Evolutionary conservation across 2,888 invertebrate species (phyloP).

Genomic region (Cheilosia grossa): DNA sequence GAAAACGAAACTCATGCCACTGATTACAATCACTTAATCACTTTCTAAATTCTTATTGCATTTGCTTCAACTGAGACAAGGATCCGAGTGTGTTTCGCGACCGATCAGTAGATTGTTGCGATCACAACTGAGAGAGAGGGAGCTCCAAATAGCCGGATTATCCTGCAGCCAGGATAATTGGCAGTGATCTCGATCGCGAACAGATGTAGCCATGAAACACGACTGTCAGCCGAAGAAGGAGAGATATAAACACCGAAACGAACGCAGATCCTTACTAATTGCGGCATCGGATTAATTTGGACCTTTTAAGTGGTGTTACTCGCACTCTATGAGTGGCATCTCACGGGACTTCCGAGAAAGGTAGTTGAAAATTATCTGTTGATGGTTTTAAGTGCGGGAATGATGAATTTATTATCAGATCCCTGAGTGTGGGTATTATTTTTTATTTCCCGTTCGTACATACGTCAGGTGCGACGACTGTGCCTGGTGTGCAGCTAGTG

Average conservation of each 20-base stretch:
- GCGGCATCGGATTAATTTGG: slow-evolving; percentile 67
- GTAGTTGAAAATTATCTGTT: slow-evolving; percentile 75
- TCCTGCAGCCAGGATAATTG: slow-evolving; percentile 61
- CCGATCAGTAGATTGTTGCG: slow-evolving; percentile 40
- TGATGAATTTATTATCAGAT: slow-evolving; percentile 74
- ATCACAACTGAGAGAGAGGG: slow-evolving; percentile 35
- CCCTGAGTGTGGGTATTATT: slow-evolving; percentile 52
- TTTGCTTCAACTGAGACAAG: slow-evolving; percentile 4
- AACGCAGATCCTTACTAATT: slow-evolving; percentile 47
- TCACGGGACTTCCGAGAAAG: slow-evolving; percentile 68
- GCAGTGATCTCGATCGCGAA: slow-evolving; percentile 57
- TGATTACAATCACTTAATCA: slow-evolving; percentile 5
- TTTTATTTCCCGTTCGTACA: slow-evolving; percentile 16
- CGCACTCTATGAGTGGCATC: slow-evolving; percentile 61
- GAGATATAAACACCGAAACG: slow-evolving; percentile 55
- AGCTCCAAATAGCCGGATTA: slow-evolving; percentile 3
- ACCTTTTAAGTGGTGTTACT: slow-evolving; percentile 72
- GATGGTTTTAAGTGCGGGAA: slow-evolving; percentile 74
- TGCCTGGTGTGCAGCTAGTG: slow-evolving; percentile 54
- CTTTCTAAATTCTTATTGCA: slow-evolving; percentile 14
- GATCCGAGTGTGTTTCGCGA: slow-evolving; percentile 7
- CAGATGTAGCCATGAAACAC: slow-evolving; percentile 54
- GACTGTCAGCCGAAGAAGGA: slow-evolving; percentile 50
- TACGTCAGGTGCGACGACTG: slow-evolving; percentile 54
- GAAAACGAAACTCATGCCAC: slow-evolving; percentile 2